Evolutionary conservation across 2,888 invertebrate species (phyloP).

Genomic region (Spodoptera littoralis): DNA sequence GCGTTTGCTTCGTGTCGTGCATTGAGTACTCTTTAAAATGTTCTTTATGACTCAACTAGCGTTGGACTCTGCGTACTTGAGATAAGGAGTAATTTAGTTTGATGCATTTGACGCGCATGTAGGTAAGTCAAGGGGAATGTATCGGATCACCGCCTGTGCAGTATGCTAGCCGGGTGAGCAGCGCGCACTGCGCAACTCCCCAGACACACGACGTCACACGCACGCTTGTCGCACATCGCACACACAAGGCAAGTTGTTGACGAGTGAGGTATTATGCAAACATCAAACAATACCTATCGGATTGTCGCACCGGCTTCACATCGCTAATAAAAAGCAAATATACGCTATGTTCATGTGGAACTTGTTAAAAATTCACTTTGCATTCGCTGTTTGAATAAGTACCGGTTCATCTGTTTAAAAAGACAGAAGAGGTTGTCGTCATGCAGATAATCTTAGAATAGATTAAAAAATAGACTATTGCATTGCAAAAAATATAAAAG

Average conservation of each 20-base stretch:
- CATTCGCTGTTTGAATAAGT: slow-evolving; percentile 19
- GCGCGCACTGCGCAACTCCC: slow-evolving; percentile 89
- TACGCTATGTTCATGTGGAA: slow-evolving; percentile 16
- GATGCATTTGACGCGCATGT: slow-evolving; percentile 41
- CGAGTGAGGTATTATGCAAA: slow-evolving; percentile 61
- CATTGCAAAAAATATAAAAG: too few species aligned
- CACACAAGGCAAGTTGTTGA: slow-evolving; percentile 56
- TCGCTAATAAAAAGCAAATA: slow-evolving; percentile 47
- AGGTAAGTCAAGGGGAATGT: slow-evolving; percentile 70
- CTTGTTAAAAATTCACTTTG: slow-evolving; percentile 10
- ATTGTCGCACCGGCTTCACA: slow-evolving; percentile 31
- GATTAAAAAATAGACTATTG: neutral
- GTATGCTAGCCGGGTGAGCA: slow-evolving; percentile 82
- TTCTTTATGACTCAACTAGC: slow-evolving; percentile 20
- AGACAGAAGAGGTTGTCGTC: neutral
- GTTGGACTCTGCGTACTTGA: slow-evolving; percentile 22
- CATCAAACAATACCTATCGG: slow-evolving; percentile 61
- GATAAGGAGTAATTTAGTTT: slow-evolving; percentile 55
- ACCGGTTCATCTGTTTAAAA: neutral
- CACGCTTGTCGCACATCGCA: slow-evolving; percentile 58
- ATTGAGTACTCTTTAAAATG: slow-evolving; percentile 47
- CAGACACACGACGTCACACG: slow-evolving; percentile 84
- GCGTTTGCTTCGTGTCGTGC: slow-evolving; percentile 49
- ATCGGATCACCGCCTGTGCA: slow-evolving; percentile 60
- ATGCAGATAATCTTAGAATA: neutral